Base-by-base conservation (phyloP, 1,140 invertebrate species). In the Pseudomyrmex concolor region DNA sequence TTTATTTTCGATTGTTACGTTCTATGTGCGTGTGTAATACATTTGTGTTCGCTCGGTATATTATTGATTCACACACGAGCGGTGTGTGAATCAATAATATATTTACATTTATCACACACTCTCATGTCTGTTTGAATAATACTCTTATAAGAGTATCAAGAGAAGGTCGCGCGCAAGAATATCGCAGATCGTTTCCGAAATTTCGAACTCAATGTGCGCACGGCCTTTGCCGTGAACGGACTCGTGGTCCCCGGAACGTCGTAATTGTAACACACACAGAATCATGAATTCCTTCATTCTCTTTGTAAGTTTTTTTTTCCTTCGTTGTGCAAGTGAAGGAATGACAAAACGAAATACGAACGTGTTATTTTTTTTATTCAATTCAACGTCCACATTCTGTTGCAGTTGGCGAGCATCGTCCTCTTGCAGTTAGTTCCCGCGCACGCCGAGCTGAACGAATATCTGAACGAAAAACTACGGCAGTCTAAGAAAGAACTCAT, bases 401-500 rank as follows among this genome's bases (percentile, higher is more conserved):
- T 71, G 15, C 43, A 80, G 76, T 12, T 80, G 66, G 54, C n/a
- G 7, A n/a, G 19, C 43, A 70, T 2, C 17, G 12, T 12, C 43
- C 70, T 48, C 55, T 4, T 50, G 2, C 66, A 25, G 7, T 50
- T 60, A 15, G n/a, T 77, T 34, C 15, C 9, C 13, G 17, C n/a
- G 3, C 17, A 62, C 4, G 22, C 62, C 15, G 17, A 71, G 8
- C 10, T 67, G 9, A 48, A 62, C 15, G 64, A 85, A 48, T n/a
- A 68, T 55, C 70, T 85, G 4, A 10, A 80, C 5, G 86, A 89
- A 19, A 78, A 83, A n/a, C 45, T 89, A 4, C 70, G n/a, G 5
- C 71, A 89, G 13, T 72, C 86, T 2, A 88, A 83, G 12, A 64
- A 66, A 34, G 81, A 89, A 63, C 63, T 89, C 12, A 87, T 81